A percentile compares a stretch with the other conserved stretches of the same genome.
These are phyloP conservation scores for Halisarca cf. caerulea DNA, from an alignment of 37 sponge, comb jelly and placozoan species.

Conservation along the genomic window DNA sequence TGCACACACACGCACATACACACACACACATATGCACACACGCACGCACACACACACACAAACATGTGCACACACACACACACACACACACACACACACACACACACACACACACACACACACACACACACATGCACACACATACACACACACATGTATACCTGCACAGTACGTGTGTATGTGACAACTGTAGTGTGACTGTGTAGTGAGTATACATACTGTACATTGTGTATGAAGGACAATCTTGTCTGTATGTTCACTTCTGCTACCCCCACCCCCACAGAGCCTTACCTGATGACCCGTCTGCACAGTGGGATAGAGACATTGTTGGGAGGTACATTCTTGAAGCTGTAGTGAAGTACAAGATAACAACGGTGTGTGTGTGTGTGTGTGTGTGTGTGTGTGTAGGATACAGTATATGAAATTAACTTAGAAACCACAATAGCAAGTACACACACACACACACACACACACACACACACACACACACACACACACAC, in stretches of 20 bases:
- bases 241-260: too few species aligned
- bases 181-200: too few species aligned
- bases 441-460: slow-evolving; percentile 19
- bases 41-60: slow-evolving; percentile 16
- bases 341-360: background rate
- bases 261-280: too few species aligned
- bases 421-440: background rate
- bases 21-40: slow-evolving; percentile 21
- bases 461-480: slow-evolving; percentile 21
- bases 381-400: background rate
- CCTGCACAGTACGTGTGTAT: slow-evolving; percentile 6
- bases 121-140: background rate
- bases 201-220: too few species aligned
- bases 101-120: slow-evolving; percentile 12
- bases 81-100: slow-evolving; percentile 9
- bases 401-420: background rate
- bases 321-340: background rate
- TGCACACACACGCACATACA: slow-evolving; percentile 24
- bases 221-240: too few species aligned
- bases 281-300: background rate
- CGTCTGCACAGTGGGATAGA: background rate
- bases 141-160: slow-evolving; percentile 17
- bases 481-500: slow-evolving; percentile 13
- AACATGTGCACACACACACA: slow-evolving; percentile 4
- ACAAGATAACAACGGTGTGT: background rate